Conservation (phyloP, 2,888 invertebrate genomes). For the Junonia oenone region DNA sequence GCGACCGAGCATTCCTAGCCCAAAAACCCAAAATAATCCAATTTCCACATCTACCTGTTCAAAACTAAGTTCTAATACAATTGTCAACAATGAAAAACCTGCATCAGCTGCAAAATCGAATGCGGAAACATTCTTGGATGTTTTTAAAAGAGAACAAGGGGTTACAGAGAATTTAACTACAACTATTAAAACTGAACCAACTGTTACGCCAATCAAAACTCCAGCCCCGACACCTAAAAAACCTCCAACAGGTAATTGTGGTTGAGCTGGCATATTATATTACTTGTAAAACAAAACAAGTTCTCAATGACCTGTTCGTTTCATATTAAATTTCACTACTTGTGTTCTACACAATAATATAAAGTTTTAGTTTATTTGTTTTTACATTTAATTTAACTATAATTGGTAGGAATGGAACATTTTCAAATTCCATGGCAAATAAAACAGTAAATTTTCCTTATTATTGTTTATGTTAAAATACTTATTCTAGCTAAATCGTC, state of each 20-base stretch:
- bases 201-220: slow-evolving; percentile 39
- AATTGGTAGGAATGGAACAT: too few relatives aligned
- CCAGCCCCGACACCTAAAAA: slow-evolving; percentile 52
- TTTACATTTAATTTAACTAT: too few relatives aligned
- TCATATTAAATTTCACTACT: not conserved
- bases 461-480: not conserved
- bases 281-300: slow-evolving; percentile 2
- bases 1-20: slow-evolving; percentile 46
- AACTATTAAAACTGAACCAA: slow-evolving; percentile 48
- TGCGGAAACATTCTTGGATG: slow-evolving; percentile 68
- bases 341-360: too few relatives aligned
- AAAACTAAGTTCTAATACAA: slow-evolving; percentile 62
- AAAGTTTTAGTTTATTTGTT: too few relatives aligned
- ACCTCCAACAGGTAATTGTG: slow-evolving; percentile 44
- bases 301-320: not conserved
- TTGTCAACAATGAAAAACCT: slow-evolving; percentile 44
- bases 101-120: slow-evolving; percentile 39
- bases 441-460: not conserved
- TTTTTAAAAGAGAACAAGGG: slow-evolving; percentile 70
- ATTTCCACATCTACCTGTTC: slow-evolving; percentile 37
- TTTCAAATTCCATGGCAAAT: not conserved
- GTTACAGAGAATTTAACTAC: slow-evolving; percentile 29
- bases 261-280: not conserved
- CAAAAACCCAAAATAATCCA: slow-evolving; percentile 43
- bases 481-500: slow-evolving; percentile 30